Evolutionary conservation across 2,113 vertebrate species (phyloP), one percentile per base, ranked within the genome.

Genomic region (Campylomormyrus numenius): DNA sequence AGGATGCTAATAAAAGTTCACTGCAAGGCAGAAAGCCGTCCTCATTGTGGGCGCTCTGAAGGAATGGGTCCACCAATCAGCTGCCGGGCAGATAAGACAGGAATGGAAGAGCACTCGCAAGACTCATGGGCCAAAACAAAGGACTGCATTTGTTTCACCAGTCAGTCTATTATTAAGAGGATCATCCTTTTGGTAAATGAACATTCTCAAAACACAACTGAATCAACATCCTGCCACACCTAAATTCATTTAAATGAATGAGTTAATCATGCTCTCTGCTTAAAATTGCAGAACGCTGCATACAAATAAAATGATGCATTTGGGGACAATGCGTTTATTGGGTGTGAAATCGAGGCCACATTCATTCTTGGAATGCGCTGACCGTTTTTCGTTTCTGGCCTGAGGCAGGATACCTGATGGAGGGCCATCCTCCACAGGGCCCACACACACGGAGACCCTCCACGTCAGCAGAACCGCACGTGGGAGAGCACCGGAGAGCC

Each of bases 101-200:
- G 8, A 31, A 80, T 50, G 49, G 5, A 39, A 49, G 31, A 17
- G 31, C 9, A 24, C 31, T 45, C 9, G 39, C 31, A 58, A 89
- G 21, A 80, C 85, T 85, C 8, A 89, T 27, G 50, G 15, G 3
- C 15, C 10, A 21, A 62, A 42, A 50, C 10, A 83, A 89, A 89
- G 8, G 48, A 52, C 89, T 45, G 10, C 45, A 56, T 56, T 89
- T 48, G 24, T 42, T 83, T 84, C 10, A 39, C 10, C 66, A 8
- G 62, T 39, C 13, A 3, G 70, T 8, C 13, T 31, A 27, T 62
- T 62, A 85, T 56, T 62, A 49, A 5, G 83, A 53, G 42, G 24
- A 90, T 90, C 53, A 86, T 90, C 42, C 52, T 86, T 46, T 85
- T 58, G 31, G 19, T 85, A 89, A 58, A 90, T 85, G 11, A 19